Base-by-base conservation (phyloP, 2,888 invertebrate species). In the Operophtera brumata region DNA sequence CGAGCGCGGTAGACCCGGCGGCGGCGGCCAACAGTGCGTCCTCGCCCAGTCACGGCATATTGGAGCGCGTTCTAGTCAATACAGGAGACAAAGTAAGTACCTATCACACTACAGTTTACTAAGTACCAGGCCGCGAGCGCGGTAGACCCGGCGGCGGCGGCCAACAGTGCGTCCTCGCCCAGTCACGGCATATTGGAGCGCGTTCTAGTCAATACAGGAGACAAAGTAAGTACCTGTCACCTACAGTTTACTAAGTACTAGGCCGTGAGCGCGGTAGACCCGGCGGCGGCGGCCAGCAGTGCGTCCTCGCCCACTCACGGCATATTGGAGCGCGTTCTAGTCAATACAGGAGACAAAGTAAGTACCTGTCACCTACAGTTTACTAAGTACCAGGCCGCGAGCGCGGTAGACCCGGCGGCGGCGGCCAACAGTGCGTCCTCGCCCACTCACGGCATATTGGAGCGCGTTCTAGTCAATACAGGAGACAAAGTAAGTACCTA, bases 131-230 rank as follows among this genome's bases (percentile, higher is more conserved):
- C 92, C 2, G 81, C 80, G 10, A 69, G 80, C 1, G 70, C 88
- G 10, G 82, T 77, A 13, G 77, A 83, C 41, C 70, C 77, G 2
- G 68, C 76, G 1, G 69, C 72, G 1, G 70, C 81, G 0, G 77
- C 79, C 5, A 80, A 90, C 58, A 91, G 90, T n/a, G 93, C 93
- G 5, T 91, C 91, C 51, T 96, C 99, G 6, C 99, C 99, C 8
- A 99, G 99, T 93, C 99, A 99, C 0, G 99, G 99, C 1, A 93
- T 99, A 11, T 91, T 99, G 37, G 98, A 99, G 75, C 97, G 96
- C 80, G 89, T 99, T 44, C 90, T 96, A 13, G 97, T 99, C 1
- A 92, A 92, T 57, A 90, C 92, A 20, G 98, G 98, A 0, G 95
- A 97, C 69, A 76, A 79, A 61, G 90, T 86, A 41, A 67, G 58